A percentile compares a stretch with the other conserved stretches of the same genome.
Evolutionary conservation across 2,113 vertebrate genomes (phyloP).

Genomic region (Saimiri boliviensis): DNA sequence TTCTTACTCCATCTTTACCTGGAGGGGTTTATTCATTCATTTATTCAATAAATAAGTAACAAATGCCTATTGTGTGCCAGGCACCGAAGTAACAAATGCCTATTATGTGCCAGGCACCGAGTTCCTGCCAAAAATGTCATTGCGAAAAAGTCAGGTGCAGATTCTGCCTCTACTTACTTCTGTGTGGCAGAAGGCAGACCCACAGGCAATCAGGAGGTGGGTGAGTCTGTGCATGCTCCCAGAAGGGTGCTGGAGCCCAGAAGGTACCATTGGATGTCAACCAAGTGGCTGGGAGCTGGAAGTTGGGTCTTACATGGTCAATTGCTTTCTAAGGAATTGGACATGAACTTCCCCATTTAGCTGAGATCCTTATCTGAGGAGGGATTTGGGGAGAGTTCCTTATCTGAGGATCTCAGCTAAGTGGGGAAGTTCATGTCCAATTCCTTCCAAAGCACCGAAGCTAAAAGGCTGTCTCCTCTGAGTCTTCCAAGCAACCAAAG

Average conservation of each 20-base stretch:
- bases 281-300: background rate
- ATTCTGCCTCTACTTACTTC: background rate
- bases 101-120: background rate
- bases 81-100: background rate
- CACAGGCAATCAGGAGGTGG: accelerated
- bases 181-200: background rate
- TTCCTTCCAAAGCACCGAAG: background rate
- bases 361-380: background rate
- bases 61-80: background rate
- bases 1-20: background rate
- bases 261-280: background rate
- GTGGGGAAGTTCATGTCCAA: background rate
- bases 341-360: background rate
- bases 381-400: no score
- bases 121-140: background rate
- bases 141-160: background rate
- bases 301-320: background rate
- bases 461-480: background rate
- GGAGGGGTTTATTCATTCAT: background rate
- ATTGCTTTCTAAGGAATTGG: background rate
- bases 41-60: background rate
- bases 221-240: background rate
- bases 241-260: background rate
- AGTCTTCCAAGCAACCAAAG: background rate
- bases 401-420: background rate